These are phyloP conservation scores for Eidolon helvum DNA, from an alignment of 2,113 vertebrate genomes.

Conservation along the genomic window DNA sequence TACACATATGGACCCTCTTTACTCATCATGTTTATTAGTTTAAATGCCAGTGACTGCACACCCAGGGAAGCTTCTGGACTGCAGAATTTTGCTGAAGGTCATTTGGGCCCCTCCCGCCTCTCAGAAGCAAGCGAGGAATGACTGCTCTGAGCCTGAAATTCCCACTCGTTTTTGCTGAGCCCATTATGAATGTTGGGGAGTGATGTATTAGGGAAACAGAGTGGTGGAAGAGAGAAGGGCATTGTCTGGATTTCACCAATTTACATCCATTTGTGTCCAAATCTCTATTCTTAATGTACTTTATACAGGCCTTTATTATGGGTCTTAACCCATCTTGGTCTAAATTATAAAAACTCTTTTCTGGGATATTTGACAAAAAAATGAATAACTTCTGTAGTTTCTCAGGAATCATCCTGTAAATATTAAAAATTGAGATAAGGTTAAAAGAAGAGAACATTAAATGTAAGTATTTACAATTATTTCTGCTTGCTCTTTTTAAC, in stretches of 20 bases:
- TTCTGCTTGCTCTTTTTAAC: background rate
- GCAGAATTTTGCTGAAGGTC: background rate
- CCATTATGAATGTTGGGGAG: background rate
- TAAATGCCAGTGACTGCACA: constrained; percentile 34
- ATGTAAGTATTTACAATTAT: background rate
- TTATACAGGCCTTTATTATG: background rate
- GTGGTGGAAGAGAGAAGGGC: background rate
- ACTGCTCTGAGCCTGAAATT: background rate
- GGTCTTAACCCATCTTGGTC: background rate
- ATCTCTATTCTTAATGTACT: background rate
- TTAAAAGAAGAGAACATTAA: background rate
- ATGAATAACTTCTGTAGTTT: background rate
- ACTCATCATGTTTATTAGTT: background rate
- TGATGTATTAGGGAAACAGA: background rate
- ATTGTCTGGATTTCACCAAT: background rate
- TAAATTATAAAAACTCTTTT: background rate
- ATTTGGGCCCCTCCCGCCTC: background rate
- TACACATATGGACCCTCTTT: background rate
- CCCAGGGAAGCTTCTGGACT: background rate
- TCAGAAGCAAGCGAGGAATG: background rate
- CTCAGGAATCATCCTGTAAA: background rate
- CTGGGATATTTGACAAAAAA: background rate
- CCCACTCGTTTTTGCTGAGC: background rate
- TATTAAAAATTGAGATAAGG: background rate
- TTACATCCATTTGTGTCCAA: background rate